Percentiles rank a stretch among this genome's conserved stretches.
These are phyloP conservation scores for Plutomurus gul DNA, from an alignment of 1,140 invertebrate species.

Conservation along the genomic window DNA sequence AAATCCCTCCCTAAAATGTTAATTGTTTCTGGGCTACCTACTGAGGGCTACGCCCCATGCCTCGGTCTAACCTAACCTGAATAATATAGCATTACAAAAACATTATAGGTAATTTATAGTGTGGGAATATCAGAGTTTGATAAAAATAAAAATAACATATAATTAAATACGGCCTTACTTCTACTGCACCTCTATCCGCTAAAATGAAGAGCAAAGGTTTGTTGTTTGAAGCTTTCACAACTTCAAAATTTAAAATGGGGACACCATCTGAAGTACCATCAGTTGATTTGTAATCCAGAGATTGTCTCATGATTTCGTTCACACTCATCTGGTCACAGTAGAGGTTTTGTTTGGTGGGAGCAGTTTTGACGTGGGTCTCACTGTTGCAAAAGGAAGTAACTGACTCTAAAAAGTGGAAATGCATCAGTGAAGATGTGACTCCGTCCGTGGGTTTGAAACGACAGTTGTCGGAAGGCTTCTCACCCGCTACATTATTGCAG, in stretches of 20 bases:
- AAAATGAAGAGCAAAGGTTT: slow-evolving; percentile 24
- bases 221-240: background rate
- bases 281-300: slow-evolving; percentile 55
- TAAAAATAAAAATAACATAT: too few relatives aligned
- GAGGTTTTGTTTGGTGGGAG: slow-evolving; percentile 59
- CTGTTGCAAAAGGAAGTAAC: slow-evolving; percentile 57
- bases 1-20: too few relatives aligned
- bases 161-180: too few relatives aligned
- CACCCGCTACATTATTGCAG: background rate
- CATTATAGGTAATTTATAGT: too few relatives aligned
- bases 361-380: slow-evolving; percentile 56
- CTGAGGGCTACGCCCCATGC: too few relatives aligned
- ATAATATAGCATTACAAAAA: too few relatives aligned
- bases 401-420: slow-evolving; percentile 27
- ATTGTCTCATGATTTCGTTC: slow-evolving; percentile 58
- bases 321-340: slow-evolving; percentile 57
- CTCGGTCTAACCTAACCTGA: too few relatives aligned
- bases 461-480: background rate
- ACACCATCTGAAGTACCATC: too few relatives aligned
- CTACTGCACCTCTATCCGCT: background rate
- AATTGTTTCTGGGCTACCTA: too few relatives aligned
- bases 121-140: too few relatives aligned
- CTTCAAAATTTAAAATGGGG: background rate
- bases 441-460: slow-evolving; percentile 17
- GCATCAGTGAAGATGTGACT: slow-evolving; percentile 34